These are phyloP conservation scores for Ailurus styani DNA, from an alignment of 2,113 vertebrate species.

Conservation along the genomic window DNA sequence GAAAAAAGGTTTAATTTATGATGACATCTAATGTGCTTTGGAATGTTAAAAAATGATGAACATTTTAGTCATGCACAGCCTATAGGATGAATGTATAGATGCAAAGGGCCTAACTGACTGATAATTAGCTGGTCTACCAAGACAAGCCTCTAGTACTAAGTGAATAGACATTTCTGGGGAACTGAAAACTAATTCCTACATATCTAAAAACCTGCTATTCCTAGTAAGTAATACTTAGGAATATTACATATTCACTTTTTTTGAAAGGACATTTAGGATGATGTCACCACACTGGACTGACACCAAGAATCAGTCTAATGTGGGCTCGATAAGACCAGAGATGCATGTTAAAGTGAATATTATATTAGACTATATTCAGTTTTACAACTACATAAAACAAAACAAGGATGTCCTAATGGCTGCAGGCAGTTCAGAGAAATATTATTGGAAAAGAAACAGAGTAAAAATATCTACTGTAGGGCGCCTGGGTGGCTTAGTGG, in stretches of 20 bases:
- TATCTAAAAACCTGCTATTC: not conserved
- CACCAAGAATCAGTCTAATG: not conserved
- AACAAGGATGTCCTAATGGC: not conserved
- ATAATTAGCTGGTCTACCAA: not conserved
- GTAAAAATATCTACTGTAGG: not conserved
- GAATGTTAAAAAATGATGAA: not conserved
- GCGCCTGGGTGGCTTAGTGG: too few species aligned
- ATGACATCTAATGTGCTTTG: not conserved
- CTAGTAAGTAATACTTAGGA: not conserved
- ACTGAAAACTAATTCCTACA: not conserved
- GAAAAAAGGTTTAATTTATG: not conserved
- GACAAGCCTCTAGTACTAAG: not conserved
- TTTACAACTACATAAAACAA: not conserved
- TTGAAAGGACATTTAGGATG: not conserved
- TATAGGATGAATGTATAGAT: not conserved
- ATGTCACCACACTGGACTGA: not conserved
- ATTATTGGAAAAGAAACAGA: not conserved
- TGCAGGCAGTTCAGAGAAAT: not conserved
- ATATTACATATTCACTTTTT: not conserved
- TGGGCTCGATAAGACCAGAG: not conserved
- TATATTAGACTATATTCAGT: not conserved
- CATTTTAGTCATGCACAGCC: not conserved
- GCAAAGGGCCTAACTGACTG: not conserved
- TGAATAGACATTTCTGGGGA: not conserved
- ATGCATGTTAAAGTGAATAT: not conserved